Base-by-base conservation (phyloP, 2,888 invertebrate genomes). In the Plebejus argus region DNA sequence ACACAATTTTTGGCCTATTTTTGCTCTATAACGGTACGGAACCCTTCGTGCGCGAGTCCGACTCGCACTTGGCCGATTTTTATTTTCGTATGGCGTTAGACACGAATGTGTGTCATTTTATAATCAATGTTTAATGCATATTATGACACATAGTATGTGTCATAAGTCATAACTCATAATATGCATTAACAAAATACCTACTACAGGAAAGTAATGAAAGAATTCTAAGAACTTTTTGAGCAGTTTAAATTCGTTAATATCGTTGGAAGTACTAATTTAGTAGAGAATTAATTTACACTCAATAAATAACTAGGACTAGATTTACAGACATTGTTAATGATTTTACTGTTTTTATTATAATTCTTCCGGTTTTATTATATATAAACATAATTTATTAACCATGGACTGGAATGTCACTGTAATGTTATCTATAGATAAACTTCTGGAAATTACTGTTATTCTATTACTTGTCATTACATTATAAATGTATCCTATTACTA, bases 221-320 rank as follows among this genome's bases (percentile, higher is more conserved):
- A 20, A 49, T 72, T 20, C 18, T 23, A 72, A 12, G 7, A 15
- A n/a, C 12, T 23, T 6, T 20, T 72, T 72, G 72, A 72, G 72
- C 72, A 45, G 72, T 35, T 70, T 70, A 70, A 70, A 70, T 70
- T 45, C 45, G 12, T 72, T n/a, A 45, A 72, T 45, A 72, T 12
- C 10, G 20, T 35, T 45, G 72, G 72, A 72, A 72, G 72, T 49
- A 72, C 45, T 20, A 72, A 6, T 72, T 20, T 10, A 72, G 20
- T 20, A 15, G 45, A 71, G 35, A 39, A 72, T 23, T 39, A 0
- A 39, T 49, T 53, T 53, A 20, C 39, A 72, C 23, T 72, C 12
- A 45, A 39, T 23, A 72, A 72, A 49, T 20, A 23, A 39, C 72
- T 72, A 72, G 20, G 72, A 72, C 72, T 72, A 72, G 45, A 72